These are phyloP conservation scores for Drosophila hydei DNA, from an alignment of 1,140 invertebrate genomes.

Conservation along the genomic window DNA sequence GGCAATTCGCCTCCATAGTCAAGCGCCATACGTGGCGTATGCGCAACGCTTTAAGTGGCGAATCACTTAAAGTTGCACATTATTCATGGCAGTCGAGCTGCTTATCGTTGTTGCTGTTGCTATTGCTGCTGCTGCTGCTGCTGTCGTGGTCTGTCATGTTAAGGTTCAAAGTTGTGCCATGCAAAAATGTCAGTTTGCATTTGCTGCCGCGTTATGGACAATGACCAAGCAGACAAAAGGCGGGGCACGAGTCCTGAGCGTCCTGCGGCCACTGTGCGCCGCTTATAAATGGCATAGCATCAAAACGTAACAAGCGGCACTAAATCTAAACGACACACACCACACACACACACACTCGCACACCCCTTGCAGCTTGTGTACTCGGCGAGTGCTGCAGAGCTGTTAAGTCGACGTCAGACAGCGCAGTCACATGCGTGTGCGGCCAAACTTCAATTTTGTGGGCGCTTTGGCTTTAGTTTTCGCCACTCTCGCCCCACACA, in stretches of 20 bases:
- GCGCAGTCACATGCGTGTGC: constrained; percentile 43
- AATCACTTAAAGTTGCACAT: constrained; percentile 48
- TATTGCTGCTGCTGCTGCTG: constrained; percentile 22
- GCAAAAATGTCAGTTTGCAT: constrained; percentile 76
- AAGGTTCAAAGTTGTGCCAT: constrained; percentile 66
- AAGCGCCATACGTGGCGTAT: constrained; percentile 38
- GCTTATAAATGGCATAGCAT: constrained; percentile 78
- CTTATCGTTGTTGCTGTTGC: constrained; percentile 2
- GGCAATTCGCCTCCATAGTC: neutral
- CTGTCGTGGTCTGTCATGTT: constrained; percentile 71
- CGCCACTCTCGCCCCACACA: constrained; percentile 4
- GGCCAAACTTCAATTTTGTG: constrained; percentile 52
- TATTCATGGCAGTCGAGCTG: constrained; percentile 29
- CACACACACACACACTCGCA: constrained; percentile 27
- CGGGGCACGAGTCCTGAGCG: neutral
- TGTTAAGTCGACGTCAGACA: constrained; percentile 69
- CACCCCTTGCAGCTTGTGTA: constrained; percentile 12
- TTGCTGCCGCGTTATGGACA: constrained; percentile 56
- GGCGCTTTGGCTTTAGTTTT: constrained; percentile 40
- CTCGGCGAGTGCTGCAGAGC: constrained; percentile 49
- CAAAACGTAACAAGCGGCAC: constrained; percentile 81
- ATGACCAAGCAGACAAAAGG: constrained; percentile 20
- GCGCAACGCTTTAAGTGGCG: constrained; percentile 44
- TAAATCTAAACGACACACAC: constrained; percentile 76
- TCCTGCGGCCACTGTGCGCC: constrained; percentile 34